Conservation (phyloP, 2,797 vertebrate genomes). For the Uromys caudimaculatus region DNA sequence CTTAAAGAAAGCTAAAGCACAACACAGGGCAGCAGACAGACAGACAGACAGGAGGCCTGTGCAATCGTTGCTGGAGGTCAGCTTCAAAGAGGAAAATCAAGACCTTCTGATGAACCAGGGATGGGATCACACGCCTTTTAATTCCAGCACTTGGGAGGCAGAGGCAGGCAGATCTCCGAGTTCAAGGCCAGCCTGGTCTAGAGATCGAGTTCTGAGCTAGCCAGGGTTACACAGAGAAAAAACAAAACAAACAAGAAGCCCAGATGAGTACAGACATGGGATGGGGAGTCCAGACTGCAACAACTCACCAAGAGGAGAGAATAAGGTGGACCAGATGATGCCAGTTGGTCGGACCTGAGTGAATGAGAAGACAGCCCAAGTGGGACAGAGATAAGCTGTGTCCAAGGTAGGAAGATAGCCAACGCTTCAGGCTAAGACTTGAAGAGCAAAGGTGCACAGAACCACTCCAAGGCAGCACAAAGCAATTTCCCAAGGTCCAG, state of each 20-base stretch:
- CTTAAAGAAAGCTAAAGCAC: accelerated
- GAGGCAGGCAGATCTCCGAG: background rate
- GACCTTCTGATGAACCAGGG: background rate
- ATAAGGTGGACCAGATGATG: background rate
- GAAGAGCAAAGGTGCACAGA: background rate
- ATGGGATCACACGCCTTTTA: background rate
- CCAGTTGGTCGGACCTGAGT: no score
- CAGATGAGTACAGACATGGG: no score
- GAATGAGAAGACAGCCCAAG: background rate
- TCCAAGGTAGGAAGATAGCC: background rate
- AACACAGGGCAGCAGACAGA: background rate
- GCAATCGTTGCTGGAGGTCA: background rate
- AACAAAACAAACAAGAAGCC: background rate
- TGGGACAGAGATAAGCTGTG: background rate
- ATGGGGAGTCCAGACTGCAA: background rate
- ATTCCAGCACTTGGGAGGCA: background rate
- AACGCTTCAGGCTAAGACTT: no score
- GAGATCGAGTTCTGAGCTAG: background rate
- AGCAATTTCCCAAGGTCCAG: background rate
- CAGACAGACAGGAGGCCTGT: background rate
- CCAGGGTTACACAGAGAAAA: background rate
- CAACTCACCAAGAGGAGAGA: no score
- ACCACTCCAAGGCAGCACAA: background rate
- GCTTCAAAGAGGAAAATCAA: background rate
- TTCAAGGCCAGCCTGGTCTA: background rate